Conservation (phyloP, 1,140 invertebrate genomes). For the Sminthurides bifidus region DNA sequence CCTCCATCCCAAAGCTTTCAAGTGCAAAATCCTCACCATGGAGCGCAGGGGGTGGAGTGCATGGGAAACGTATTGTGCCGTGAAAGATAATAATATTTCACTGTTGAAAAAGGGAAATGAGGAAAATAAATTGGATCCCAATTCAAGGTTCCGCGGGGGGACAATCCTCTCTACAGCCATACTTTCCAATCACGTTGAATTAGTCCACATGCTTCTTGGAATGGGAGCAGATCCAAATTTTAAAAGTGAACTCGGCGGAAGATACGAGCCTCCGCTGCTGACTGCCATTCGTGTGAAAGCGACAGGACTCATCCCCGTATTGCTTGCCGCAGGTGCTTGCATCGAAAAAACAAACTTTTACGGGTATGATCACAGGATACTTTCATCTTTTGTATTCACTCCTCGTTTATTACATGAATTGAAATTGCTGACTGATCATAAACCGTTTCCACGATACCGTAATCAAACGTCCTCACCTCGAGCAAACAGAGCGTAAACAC, state of each 20-base stretch:
- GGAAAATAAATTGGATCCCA: constrained; percentile 9
- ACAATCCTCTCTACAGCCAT: constrained; percentile 23
- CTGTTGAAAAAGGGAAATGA: no score
- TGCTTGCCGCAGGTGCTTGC: constrained; percentile 18
- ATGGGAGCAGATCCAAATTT: constrained; percentile 26
- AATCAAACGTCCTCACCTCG: no score
- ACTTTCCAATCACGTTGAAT: background rate
- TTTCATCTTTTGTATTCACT: no score
- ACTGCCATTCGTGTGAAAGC: constrained; percentile 21
- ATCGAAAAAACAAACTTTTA: constrained; percentile 22
- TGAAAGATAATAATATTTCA: constrained; percentile 7
- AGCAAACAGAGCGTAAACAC: no score
- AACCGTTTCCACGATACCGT: no score
- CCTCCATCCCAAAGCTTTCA: no score
- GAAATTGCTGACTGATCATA: no score
- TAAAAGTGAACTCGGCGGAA: constrained; percentile 22
- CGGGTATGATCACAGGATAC: no score
- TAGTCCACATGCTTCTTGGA: constrained; percentile 16
- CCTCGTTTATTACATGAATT: no score
- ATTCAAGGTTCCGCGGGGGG: constrained; percentile 13
- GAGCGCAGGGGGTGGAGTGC: no score
- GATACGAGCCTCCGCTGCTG: constrained; percentile 25
- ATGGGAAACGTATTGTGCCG: constrained; percentile 17
- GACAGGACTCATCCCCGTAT: constrained; percentile 12
- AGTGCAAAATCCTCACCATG: no score